Percentiles rank a stretch among this genome's conserved stretches.
These are phyloP conservation scores for Melanargia galathea DNA, from an alignment of 2,888 invertebrate genomes.

Conservation along the genomic window DNA sequence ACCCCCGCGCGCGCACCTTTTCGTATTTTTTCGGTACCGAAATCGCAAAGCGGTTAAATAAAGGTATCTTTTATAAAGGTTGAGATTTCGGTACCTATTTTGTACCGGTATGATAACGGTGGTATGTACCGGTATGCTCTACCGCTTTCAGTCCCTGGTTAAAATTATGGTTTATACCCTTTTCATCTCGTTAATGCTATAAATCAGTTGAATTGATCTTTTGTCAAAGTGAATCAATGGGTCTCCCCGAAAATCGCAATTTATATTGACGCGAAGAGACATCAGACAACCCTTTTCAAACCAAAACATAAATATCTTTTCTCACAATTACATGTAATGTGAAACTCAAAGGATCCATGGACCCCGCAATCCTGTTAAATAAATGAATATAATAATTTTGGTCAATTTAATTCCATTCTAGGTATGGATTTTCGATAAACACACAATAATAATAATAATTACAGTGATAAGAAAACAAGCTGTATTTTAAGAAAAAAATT, in stretches of 20 bases:
- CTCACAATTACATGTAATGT: slow-evolving; percentile 5
- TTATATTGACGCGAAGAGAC: neutral
- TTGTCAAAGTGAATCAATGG: slow-evolving; percentile 11
- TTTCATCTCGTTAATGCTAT: neutral
- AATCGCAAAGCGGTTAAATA: too few relatives aligned
- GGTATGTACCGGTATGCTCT: too few relatives aligned
- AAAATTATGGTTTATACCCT: neutral
- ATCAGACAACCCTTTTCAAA: slow-evolving; percentile 12
- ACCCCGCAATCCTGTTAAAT: slow-evolving; percentile 7
- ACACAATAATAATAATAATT: neutral
- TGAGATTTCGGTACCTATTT: too few relatives aligned
- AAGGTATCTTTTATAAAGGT: too few relatives aligned
- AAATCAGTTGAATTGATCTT: slow-evolving; percentile 5
- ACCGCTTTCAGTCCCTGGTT: too few relatives aligned
- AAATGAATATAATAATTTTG: neutral
- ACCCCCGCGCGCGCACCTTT: too few relatives aligned
- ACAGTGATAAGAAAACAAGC: too few relatives aligned
- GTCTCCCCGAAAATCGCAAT: neutral
- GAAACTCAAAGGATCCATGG: slow-evolving; percentile 5
- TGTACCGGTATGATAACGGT: too few relatives aligned
- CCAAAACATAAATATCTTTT: slow-evolving; percentile 15
- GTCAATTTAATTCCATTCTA: neutral
- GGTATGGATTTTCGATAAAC: neutral
- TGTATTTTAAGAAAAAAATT: too few relatives aligned
- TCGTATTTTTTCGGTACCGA: too few relatives aligned